Evolutionary conservation across 1,140 invertebrate genomes (phyloP), one percentile per base, ranked within the genome.

Genomic region (Bombus impatiens): DNA sequence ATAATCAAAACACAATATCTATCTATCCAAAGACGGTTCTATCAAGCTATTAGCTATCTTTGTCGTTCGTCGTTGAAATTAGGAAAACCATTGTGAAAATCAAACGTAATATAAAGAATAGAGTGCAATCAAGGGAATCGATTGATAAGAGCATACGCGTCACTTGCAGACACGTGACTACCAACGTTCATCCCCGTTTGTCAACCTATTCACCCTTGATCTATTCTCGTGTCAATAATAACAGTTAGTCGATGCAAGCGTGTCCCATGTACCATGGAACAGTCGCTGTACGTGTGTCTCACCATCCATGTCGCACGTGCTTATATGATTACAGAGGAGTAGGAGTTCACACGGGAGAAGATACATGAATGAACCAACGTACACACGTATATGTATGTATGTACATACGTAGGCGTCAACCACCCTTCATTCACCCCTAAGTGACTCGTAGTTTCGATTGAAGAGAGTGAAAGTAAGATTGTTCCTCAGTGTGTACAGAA

Each of bases 141-240:
- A 40, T 82, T 12, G 53, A 74, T 74, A 62, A 74, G 59, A 74
- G 70, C 44, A 62, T 22, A 25, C 32, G 25, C 47, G 25, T 32
- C 40, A 77, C 44, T n/a, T 57, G 35, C 40, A 47, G 80, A 76
- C 78, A 88, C 67, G 71, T 59, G 71, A 28, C 62, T 44, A 57
- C n/a, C 53, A 9, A 57, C 28, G 42, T 47, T 81, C 67, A 59
- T 59, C 65, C 82, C 44, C 47, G 71, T 62, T 71, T 62, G 72
- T 42, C 74, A 75, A 78, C 53, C 82, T 87, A 77, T 83, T 74
- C 67, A 74, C 22, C 37, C 57, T 5, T 35, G 35, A 74, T 40
- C 65, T 59, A 88, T 77, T 75, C 53, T 59, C 42, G n/a, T 35
- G 62, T 81, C 78, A 88, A 87, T 88, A 84, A 87, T 84, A 87